Base-by-base conservation (phyloP, 2,113 vertebrate genomes). In the Clarias gariepinus region DNA sequence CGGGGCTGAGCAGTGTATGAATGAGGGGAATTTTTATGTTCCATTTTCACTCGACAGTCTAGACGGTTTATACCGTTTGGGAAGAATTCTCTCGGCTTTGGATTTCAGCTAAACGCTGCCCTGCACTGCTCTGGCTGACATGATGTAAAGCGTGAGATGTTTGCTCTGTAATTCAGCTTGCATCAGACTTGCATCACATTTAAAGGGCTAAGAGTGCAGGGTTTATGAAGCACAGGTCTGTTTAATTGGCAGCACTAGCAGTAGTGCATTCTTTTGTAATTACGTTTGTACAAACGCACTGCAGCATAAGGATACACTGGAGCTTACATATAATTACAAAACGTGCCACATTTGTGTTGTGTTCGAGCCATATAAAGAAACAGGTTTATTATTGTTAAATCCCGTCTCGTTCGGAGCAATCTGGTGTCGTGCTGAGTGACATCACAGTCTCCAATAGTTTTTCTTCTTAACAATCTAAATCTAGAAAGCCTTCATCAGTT, bases 1-100 rank as follows among this genome's bases (percentile, higher is more conserved):
- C 52, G 88, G 90, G 90, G 90, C 85, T 66, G 90, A 91, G 84
- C 82, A 68, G 91, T 93, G 90, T 89, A 85, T 88, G 90, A 91
- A 93, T 91, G 81, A 86, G 53, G 91, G 90, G 91, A 87, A 85
- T 92, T 94, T 94, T 94, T 92, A 91, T 93, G 91, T 93, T 93
- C 92, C 88, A 85, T 92, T 94, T 92, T 92, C 90, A 87, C 89
- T 92, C 92, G 90, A 94, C 93, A 93, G 93, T 93, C 93, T 91
- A 92, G 93, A 94, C 92, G 13, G 90, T 94, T 93, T 94, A 94
- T 92, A 92, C 87, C 85, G 90, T 90, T 84, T 76, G 85, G 91
- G 87, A 92, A 91, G 90, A 93, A 93, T 91, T 91, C 84, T 83
- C 79, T 79, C 64, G 82, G 90, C 87, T 88, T 89, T 28, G 21